Evolutionary conservation across 1,140 invertebrate species (phyloP).

Genomic region (Hylaeus anthracinus): DNA sequence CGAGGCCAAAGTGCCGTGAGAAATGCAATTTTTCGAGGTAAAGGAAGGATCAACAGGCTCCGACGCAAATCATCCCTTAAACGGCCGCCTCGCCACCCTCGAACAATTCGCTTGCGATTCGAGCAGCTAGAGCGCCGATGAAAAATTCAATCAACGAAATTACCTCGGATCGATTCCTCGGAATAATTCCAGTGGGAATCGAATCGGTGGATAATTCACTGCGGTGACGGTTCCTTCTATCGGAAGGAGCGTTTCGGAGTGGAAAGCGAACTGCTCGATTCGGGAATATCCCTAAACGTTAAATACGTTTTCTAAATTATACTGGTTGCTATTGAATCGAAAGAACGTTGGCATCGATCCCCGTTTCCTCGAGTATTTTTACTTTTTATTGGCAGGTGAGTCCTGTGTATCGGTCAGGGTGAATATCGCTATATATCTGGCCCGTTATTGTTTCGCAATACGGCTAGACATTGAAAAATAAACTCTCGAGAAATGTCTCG

Average conservation of each 20-base stretch:
- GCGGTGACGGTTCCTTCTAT: not conserved
- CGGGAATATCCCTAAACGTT: not conserved
- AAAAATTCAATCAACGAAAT: conserved; percentile 53
- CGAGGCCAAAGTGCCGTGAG: conserved; percentile 10
- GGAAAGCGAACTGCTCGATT: not conserved
- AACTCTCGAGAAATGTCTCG: conserved; percentile 8
- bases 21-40: conserved; percentile 41
- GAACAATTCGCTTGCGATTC: conserved; percentile 43
- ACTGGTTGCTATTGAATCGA: too few species aligned
- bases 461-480: conserved; percentile 19
- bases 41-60: conserved; percentile 62
- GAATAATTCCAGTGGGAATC: conserved; percentile 35
- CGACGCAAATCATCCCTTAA: conserved; percentile 50
- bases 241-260: not conserved
- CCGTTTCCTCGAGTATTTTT: not conserved
- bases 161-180: conserved; percentile 41
- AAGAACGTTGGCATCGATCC: too few species aligned
- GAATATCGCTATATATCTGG: not conserved
- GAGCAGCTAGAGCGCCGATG: conserved; percentile 10
- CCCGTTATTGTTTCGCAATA: conserved; percentile 30
- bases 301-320: too few species aligned
- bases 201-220: conserved; percentile 17
- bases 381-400: conserved; percentile 12
- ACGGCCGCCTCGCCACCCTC: conserved; percentile 26
- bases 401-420: conserved; percentile 12